phyloP scores from a whole-genome alignment of 2,113 vertebrate species.

The Tupaia tana region DNA sequence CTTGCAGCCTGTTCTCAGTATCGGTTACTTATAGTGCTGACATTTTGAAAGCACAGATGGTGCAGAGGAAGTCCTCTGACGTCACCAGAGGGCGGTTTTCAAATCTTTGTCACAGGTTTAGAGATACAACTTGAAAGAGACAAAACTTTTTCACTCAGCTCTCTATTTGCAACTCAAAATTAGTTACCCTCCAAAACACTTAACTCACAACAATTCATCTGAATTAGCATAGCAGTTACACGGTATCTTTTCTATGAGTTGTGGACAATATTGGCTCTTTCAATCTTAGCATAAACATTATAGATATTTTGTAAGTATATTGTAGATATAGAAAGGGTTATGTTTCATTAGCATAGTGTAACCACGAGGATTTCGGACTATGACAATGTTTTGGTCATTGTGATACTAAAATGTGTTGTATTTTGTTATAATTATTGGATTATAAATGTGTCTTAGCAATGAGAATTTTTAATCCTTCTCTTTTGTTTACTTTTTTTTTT shows the following conservation, averaged over 20 bases:
- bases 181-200: slow-evolving; percentile 27
- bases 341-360: neutral
- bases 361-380: neutral
- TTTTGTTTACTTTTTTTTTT: no score
- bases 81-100: slow-evolving; percentile 82
- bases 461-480: neutral
- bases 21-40: slow-evolving; percentile 84
- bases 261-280: neutral
- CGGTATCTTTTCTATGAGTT: neutral
- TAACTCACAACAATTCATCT: neutral
- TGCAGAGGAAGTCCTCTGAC: slow-evolving; percentile 84
- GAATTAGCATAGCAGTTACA: neutral
- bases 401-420: neutral
- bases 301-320: neutral
- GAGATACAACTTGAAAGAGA: slow-evolving; percentile 73
- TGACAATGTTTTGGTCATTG: neutral
- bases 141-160: slow-evolving; percentile 74
- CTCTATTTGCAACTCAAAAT: slow-evolving; percentile 59
- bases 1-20: slow-evolving; percentile 80
- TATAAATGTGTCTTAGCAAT: neutral
- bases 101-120: slow-evolving; percentile 79
- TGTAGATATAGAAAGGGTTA: no score
- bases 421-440: neutral
- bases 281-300: neutral
- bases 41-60: slow-evolving; percentile 84